Evolutionary conservation across 37 sponge, comb jelly and placozoan species (phyloP), one percentile per base, ranked within the genome.

Genomic region (Chondrilla cf. caribensis): DNA sequence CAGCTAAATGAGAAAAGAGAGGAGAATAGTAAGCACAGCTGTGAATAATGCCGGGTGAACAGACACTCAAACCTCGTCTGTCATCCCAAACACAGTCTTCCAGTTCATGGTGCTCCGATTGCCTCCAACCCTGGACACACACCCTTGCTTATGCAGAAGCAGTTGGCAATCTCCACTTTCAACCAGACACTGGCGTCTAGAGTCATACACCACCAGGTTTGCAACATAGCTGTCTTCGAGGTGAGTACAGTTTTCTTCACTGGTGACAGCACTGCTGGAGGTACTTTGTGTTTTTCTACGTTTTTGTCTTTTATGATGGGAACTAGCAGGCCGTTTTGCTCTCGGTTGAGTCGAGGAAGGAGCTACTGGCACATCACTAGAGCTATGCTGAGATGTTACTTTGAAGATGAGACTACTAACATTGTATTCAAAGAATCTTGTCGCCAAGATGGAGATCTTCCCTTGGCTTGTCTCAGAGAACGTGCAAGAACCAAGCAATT

Each of bases 121-220:
- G 11, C 51, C 51, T 47, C 51, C 81, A 2, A 60, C 42, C 41
- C 70, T 82, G 31, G 83, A 47, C 0, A 79, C 38, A 14, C 79
- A 54, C 6, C 54, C 47, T 0, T 41, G 17, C 15, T 14, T 40
- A 3, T 58, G 31, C 39, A 93, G 66, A 26, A 81, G 60, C 17
- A 93, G 4, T 18, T 83, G 38, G 54, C 89, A 89, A 44, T 89
- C 60, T 0, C 93, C 93, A 51, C 85, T 86, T 2, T 81, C 54
- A 0, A 93, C 77, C 38, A 93, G 85, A 42, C 93, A 89, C 25
- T 75, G 70, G 19, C 82, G 82, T 2, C 89, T 29, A 7, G 92
- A 92, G 75, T 92, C 92, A 62, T 82, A 92, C 32, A 86, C 81
- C 2, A 83, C 86, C 42, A 92, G 80, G 72, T 85, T 85, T 9